A percentile compares a stretch with the other conserved stretches of the same genome.
Evolutionary conservation across 1,140 invertebrate genomes (phyloP).

Genomic region (Microplitis mediator): DNA sequence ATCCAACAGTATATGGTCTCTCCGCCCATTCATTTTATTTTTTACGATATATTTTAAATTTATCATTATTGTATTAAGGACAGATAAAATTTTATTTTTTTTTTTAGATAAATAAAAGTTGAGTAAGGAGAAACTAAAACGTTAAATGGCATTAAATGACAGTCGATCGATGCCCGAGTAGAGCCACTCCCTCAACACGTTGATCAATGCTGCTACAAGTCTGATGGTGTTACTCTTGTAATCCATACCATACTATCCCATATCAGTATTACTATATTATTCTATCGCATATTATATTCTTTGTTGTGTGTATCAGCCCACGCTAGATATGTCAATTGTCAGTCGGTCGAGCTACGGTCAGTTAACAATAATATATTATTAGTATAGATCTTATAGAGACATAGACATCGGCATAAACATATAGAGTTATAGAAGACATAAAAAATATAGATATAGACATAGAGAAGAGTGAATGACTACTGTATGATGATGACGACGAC

Average conservation of each 20-base stretch:
- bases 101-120: background rate
- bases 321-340: too few relatives aligned
- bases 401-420: too few relatives aligned
- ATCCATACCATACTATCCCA: background rate
- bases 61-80: too few relatives aligned
- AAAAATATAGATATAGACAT: too few relatives aligned
- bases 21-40: background rate
- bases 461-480: too few relatives aligned
- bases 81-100: background rate
- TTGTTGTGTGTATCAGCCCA: too few relatives aligned
- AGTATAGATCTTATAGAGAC: background rate
- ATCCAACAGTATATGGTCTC: background rate
- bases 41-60: too few relatives aligned
- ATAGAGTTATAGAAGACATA: too few relatives aligned
- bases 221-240: background rate
- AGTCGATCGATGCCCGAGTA: constrained; percentile 7
- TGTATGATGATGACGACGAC: background rate
- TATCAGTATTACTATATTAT: background rate
- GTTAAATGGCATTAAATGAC: constrained; percentile 5
- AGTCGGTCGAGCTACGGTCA: background rate
- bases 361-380: background rate
- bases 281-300: background rate
- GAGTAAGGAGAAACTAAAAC: background rate
- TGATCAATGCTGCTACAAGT: constrained; percentile 8
- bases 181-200: constrained; percentile 18